phyloP scores from a whole-genome alignment of 2,797 vertebrate species.

The Acestrorhynchus altus region DNA sequence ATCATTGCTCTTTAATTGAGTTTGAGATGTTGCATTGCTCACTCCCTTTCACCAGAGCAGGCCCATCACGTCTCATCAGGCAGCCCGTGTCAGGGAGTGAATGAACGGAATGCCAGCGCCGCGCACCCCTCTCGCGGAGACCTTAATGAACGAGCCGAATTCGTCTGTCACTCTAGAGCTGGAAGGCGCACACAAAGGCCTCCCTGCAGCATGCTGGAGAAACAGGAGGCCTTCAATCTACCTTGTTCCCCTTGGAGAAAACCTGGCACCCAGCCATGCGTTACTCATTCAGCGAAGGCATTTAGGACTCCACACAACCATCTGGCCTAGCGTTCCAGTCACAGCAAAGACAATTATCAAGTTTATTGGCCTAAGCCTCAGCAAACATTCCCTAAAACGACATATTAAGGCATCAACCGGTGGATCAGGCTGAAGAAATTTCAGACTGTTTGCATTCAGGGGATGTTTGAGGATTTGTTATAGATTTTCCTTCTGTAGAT shows the following conservation, averaged over 20 bases:
- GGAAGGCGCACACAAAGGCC: constrained; percentile 67
- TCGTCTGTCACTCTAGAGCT: constrained; percentile 68
- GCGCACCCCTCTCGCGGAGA: constrained; percentile 63
- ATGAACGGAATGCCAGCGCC: constrained; percentile 71
- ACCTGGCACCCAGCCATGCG: constrained; percentile 77
- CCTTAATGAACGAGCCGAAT: constrained; percentile 75
- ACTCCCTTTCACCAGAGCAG: constrained; percentile 70
- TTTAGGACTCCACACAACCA: constrained; percentile 59
- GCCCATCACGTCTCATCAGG: constrained; percentile 72
- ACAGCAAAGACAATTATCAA: constrained; percentile 35
- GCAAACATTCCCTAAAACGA: constrained; percentile 23
- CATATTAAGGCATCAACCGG: background rate
- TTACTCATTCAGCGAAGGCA: constrained; percentile 78
- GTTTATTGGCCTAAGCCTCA: constrained; percentile 23
- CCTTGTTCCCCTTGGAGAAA: constrained; percentile 70
- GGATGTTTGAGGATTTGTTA: background rate
- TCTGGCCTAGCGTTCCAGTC: constrained; percentile 45
- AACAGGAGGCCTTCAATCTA: constrained; percentile 75
- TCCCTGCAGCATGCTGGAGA: constrained; percentile 58
- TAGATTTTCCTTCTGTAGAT: background rate
- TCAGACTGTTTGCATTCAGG: background rate
- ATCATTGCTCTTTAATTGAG: constrained; percentile 76
- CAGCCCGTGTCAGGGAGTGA: constrained; percentile 58
- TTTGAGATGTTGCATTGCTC: constrained; percentile 67
- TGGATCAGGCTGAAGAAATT: constrained; percentile 6